Percentiles rank a stretch among this genome's conserved stretches.
These are phyloP conservation scores for Xiphophorus birchmanni DNA, from an alignment of 2,797 vertebrate genomes.

Conservation along the genomic window DNA sequence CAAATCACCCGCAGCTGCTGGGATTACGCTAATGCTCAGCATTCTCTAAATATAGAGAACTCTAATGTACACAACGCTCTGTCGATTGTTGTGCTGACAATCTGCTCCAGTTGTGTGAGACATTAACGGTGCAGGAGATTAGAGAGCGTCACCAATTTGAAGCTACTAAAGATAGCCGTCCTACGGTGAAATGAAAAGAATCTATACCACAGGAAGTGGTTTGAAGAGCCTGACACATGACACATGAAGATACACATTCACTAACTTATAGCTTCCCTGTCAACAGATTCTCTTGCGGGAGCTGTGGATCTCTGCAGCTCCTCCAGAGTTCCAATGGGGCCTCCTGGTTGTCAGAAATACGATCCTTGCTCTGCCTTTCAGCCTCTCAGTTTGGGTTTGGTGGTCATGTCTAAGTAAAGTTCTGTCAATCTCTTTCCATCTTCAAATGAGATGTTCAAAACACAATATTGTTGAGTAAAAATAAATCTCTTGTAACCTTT, in stretches of 20 bases:
- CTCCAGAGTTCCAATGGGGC: background rate
- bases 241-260: conserved; percentile 35
- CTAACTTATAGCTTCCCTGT: conserved; percentile 4
- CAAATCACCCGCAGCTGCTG: conserved; percentile 51
- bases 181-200: conserved; percentile 21
- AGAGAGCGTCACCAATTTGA: conserved; percentile 14
- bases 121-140: conserved; percentile 49
- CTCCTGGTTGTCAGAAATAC: background rate
- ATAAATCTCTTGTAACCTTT: background rate
- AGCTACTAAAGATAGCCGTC: conserved; percentile 32
- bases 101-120: conserved; percentile 44
- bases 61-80: conserved; percentile 58
- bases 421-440: background rate
- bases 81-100: conserved; percentile 67
- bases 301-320: background rate
- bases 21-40: conserved; percentile 63
- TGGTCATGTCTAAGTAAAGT: background rate
- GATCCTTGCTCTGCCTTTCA: background rate
- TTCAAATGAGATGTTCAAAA: background rate
- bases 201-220: conserved; percentile 36
- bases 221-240: conserved; percentile 25
- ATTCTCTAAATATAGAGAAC: conserved; percentile 74
- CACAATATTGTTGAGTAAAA: background rate
- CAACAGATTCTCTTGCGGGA: background rate
- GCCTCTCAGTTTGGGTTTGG: background rate